Conservation (phyloP, 1,140 invertebrate species). For the Temnothorax nylanderi region DNA sequence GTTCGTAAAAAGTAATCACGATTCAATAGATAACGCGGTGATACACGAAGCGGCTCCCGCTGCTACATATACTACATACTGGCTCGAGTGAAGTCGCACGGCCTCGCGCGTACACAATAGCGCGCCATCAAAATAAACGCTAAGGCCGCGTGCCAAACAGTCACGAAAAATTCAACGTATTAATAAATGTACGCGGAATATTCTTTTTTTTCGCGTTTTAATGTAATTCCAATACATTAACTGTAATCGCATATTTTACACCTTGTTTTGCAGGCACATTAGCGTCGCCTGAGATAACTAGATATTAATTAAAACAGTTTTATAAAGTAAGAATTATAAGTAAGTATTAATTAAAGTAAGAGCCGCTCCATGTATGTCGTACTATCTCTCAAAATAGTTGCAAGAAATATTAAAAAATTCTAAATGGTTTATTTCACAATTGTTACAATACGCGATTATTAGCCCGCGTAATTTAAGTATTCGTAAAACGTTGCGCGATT, state of each 20-base stretch:
- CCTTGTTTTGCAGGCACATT: neutral
- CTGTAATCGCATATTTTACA: neutral
- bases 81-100: neutral
- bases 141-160: neutral
- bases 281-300: neutral
- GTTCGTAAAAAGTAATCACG: neutral
- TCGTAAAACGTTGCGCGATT: neutral
- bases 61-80: neutral
- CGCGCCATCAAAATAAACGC: neutral
- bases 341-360: neutral
- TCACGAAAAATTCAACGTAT: neutral
- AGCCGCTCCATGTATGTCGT: neutral
- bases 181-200: neutral
- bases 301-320: neutral
- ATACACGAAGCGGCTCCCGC: neutral
- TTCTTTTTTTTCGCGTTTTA: neutral
- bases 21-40: neutral
- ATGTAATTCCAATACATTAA: neutral
- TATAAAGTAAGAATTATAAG: neutral
- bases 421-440: neutral
- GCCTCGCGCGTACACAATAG: neutral
- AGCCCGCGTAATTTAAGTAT: neutral
- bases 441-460: neutral
- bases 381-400: neutral
- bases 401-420: neutral